Evolutionary conservation across 2,113 vertebrate genomes (phyloP).

Genomic region (Osmerus eperlanus): DNA sequence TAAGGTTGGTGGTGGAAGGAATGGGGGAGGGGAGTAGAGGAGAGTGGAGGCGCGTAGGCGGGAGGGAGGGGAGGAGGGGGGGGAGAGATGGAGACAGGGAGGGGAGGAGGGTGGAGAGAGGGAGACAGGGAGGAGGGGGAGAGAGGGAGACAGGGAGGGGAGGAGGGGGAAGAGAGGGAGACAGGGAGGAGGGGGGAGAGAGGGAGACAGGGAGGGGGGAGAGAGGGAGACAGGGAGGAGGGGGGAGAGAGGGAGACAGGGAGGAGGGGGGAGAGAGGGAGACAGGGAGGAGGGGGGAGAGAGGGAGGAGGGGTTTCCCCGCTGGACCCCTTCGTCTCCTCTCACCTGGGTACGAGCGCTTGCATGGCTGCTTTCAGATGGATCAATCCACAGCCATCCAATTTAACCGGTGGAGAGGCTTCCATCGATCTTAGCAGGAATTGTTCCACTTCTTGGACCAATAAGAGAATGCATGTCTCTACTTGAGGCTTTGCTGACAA

Average conservation of each 20-base stretch:
- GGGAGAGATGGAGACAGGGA: too few relatives aligned
- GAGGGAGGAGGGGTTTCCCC: neutral
- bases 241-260: too few relatives aligned
- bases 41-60: too few relatives aligned
- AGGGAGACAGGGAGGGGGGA: neutral
- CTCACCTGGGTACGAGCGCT: slow-evolving; percentile 10
- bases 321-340: neutral
- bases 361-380: slow-evolving; percentile 31
- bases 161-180: neutral
- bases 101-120: neutral
- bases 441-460: slow-evolving; percentile 21
- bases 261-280: neutral
- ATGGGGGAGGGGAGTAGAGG: too few relatives aligned
- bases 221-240: too few relatives aligned
- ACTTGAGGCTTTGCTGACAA: slow-evolving; percentile 1
- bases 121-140: too few relatives aligned
- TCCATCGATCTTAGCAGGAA: slow-evolving; percentile 36
- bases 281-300: too few relatives aligned
- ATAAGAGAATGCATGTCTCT: neutral
- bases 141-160: neutral
- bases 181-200: neutral
- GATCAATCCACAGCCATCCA: slow-evolving; percentile 55
- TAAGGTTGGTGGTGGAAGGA: too few relatives aligned
- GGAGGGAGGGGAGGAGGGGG: neutral
- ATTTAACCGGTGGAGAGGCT: slow-evolving; percentile 41